These are phyloP conservation scores for Ophioninae sp. DNA, from an alignment of 2,888 invertebrate genomes.

Conservation along the genomic window DNA sequence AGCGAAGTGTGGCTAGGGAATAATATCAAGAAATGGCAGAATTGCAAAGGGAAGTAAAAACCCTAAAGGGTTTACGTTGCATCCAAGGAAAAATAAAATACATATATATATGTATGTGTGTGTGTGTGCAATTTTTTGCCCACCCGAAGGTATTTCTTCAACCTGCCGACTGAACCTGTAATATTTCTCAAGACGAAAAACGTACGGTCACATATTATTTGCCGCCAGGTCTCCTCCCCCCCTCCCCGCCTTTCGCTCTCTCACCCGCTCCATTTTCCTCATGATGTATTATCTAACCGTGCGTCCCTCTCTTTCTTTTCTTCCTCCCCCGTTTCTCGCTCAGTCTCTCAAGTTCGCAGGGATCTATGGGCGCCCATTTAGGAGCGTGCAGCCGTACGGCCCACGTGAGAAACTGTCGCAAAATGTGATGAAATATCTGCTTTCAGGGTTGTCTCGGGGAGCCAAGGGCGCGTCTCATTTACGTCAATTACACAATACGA, in stretches of 20 bases:
- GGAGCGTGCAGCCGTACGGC: constrained; percentile 55
- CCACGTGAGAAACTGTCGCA: constrained; percentile 63
- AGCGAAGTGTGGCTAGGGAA: no score
- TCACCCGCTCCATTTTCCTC: constrained; percentile 31
- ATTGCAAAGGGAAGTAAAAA: no score
- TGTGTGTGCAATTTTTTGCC: constrained; percentile 31
- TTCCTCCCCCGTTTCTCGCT: constrained; percentile 20
- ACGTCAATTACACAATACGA: constrained; percentile 61
- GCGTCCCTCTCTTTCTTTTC: constrained; percentile 28
- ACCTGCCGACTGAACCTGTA: constrained; percentile 34
- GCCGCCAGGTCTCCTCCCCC: constrained; percentile 33
- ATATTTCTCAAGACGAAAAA: constrained; percentile 53
- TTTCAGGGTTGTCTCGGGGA: constrained; percentile 50
- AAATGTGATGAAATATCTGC: constrained; percentile 61
- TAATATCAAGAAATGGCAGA: no score
- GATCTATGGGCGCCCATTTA: constrained; percentile 64
- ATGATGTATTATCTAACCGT: constrained; percentile 57
- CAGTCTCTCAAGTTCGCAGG: constrained; percentile 24
- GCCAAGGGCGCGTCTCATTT: constrained; percentile 45
- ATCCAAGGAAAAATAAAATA: no score
- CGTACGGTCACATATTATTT: constrained; percentile 58
- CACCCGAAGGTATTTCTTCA: constrained; percentile 42
- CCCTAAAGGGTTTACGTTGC: no score
- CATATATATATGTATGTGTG: not conserved
- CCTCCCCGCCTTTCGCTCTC: not conserved